phyloP scores from a whole-genome alignment of 1,140 invertebrate genomes.

The Heliconius eleuchia region DNA sequence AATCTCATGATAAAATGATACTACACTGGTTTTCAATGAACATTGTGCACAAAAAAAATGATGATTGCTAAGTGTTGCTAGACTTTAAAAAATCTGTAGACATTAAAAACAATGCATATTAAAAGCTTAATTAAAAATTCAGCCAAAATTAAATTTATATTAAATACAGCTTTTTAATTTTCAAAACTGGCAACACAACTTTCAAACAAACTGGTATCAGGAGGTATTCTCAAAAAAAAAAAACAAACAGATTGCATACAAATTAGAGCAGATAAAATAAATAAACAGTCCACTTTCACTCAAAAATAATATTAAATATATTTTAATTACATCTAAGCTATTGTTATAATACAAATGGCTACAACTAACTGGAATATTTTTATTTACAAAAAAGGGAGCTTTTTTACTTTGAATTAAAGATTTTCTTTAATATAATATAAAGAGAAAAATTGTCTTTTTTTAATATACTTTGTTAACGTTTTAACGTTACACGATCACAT shows the following conservation, averaged over 20 bases:
- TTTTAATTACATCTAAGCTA: constrained; percentile 59
- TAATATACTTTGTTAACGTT: constrained; percentile 20
- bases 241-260: constrained; percentile 2
- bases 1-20: constrained; percentile 16
- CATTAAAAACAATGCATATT: neutral
- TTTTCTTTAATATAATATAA: constrained; percentile 29
- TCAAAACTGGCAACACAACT: constrained; percentile 8
- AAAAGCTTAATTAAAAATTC: neutral
- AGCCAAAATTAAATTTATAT: neutral
- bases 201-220: neutral
- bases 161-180: neutral
- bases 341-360: constrained; percentile 71
- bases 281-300: constrained; percentile 52
- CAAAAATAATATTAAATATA: constrained; percentile 61
- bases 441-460: constrained; percentile 57
- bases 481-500: constrained; percentile 13
- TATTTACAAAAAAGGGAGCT: constrained; percentile 69
- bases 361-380: constrained; percentile 70
- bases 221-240: neutral
- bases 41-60: neutral
- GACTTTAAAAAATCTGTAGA: neutral
- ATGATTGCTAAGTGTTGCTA: neutral
- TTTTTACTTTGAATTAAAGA: constrained; percentile 26
- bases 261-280: constrained; percentile 39
- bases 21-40: neutral